These are phyloP conservation scores for Muschampia plurimacula DNA, from an alignment of 2,888 invertebrate genomes.

Conservation along the genomic window DNA sequence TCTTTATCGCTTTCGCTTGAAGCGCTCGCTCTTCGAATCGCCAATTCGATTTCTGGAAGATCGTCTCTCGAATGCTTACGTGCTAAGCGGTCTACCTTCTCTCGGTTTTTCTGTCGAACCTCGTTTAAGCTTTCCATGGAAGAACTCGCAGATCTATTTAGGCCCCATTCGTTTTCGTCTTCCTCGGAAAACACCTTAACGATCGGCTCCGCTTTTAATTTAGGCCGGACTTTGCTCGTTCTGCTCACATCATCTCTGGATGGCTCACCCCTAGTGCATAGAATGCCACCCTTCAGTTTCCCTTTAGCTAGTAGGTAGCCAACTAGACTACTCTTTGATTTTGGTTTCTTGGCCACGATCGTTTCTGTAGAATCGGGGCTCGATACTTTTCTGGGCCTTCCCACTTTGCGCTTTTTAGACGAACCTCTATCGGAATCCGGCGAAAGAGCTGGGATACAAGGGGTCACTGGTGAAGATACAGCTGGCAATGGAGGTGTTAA, in stretches of 20 bases:
- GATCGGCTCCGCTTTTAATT: slow-evolving; percentile 90
- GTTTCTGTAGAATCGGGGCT: slow-evolving; percentile 90
- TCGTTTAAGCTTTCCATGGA: slow-evolving; percentile 84
- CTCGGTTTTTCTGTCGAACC: slow-evolving; percentile 79
- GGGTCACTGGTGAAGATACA: slow-evolving; percentile 72
- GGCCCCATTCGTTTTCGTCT: slow-evolving; percentile 76
- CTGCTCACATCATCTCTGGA: slow-evolving; percentile 75
- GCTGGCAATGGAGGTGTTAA: slow-evolving; percentile 85
- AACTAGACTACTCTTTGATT: slow-evolving; percentile 88
- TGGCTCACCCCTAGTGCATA: slow-evolving; percentile 83
- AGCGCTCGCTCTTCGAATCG: slow-evolving; percentile 72
- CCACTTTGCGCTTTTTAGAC: slow-evolving; percentile 93
- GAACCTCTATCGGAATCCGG: slow-evolving; percentile 82
- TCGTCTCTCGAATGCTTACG: slow-evolving; percentile 80
- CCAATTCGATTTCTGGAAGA: slow-evolving; percentile 74
- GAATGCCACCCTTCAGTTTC: slow-evolving; percentile 83
- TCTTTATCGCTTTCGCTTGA: slow-evolving; percentile 82
- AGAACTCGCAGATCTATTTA: slow-evolving; percentile 81
- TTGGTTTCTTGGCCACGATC: slow-evolving; percentile 93
- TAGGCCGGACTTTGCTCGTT: slow-evolving; percentile 89
- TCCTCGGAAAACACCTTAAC: slow-evolving; percentile 87
- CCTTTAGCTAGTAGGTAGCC: slow-evolving; percentile 89
- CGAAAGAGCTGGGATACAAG: slow-evolving; percentile 76
- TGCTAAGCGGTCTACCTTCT: slow-evolving; percentile 77
- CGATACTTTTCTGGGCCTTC: slow-evolving; percentile 91